phyloP scores from a whole-genome alignment of 2,888 invertebrate species.

The Heliconius aoede region DNA sequence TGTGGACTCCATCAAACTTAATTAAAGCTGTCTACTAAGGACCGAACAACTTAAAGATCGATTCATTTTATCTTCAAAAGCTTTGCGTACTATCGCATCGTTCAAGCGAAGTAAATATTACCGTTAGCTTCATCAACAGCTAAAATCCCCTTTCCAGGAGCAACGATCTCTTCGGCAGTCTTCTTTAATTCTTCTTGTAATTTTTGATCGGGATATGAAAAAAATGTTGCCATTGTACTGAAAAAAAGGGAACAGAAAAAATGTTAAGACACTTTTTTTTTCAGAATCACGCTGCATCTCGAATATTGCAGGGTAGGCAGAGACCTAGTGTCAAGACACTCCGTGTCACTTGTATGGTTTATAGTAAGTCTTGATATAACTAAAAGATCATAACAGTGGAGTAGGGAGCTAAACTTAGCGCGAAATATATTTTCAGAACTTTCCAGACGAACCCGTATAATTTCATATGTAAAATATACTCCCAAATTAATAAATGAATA shows the following conservation, averaged over 20 bases:
- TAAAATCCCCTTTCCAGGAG: slow-evolving; percentile 97
- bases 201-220: slow-evolving; percentile 91
- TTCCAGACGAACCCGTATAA: too few relatives aligned
- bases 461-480: too few relatives aligned
- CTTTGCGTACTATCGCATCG: neutral
- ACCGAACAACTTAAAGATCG: neutral
- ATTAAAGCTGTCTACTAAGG: too few relatives aligned
- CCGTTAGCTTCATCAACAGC: slow-evolving; percentile 98
- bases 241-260: slow-evolving; percentile 5
- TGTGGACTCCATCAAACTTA: too few relatives aligned
- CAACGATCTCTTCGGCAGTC: slow-evolving; percentile 95
- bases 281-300: neutral
- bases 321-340: neutral
- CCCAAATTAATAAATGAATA: too few relatives aligned
- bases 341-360: neutral
- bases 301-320: too few relatives aligned
- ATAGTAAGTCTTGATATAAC: neutral
- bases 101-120: slow-evolving; percentile 49
- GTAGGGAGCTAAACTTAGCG: too few relatives aligned
- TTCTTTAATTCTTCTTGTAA: slow-evolving; percentile 93
- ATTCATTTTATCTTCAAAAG: too few relatives aligned
- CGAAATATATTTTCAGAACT: too few relatives aligned
- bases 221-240: slow-evolving; percentile 86
- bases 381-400: too few relatives aligned
- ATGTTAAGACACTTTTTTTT: neutral